Evolutionary conservation across 2,113 vertebrate species (phyloP).

Genomic region (Neogobius melanostomus): DNA sequence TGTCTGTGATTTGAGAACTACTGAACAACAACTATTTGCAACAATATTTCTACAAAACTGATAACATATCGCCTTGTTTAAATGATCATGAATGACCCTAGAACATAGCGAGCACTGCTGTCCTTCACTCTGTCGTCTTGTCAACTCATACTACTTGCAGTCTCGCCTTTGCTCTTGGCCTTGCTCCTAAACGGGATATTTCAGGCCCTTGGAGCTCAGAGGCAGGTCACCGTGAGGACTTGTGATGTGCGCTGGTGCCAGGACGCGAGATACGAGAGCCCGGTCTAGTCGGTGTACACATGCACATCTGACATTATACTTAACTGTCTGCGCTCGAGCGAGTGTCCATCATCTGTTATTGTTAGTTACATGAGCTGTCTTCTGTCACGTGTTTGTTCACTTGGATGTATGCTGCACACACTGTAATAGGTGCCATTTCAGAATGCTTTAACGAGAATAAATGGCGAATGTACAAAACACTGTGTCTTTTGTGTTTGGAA

Average conservation of each 20-base stretch:
- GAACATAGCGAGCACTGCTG: too few species aligned
- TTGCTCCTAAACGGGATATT: constrained; percentile 56
- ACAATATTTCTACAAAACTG: too few species aligned
- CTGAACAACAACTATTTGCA: too few species aligned
- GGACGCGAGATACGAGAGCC: constrained; percentile 2
- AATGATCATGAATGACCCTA: too few species aligned
- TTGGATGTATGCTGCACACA: constrained; percentile 15
- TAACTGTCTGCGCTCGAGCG: too few species aligned
- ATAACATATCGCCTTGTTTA: too few species aligned
- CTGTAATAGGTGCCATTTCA: constrained; percentile 22
- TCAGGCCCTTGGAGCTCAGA: constrained; percentile 58
- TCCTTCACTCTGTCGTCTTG: background rate
- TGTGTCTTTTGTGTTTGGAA: background rate
- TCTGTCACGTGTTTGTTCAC: background rate
- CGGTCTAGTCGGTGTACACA: background rate
- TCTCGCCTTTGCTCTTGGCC: constrained; percentile 56
- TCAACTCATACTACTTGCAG: constrained; percentile 29
- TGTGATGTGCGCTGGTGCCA: constrained; percentile 32
- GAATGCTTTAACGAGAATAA: constrained; percentile 9
- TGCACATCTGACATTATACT: too few species aligned
- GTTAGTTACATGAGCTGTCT: background rate
- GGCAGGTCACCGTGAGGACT: constrained; percentile 7
- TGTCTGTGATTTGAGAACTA: too few species aligned
- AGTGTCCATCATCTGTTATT: background rate
- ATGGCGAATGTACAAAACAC: background rate